Evolutionary conservation across 2,888 invertebrate species (phyloP).

Genomic region (Plebejus anna): DNA sequence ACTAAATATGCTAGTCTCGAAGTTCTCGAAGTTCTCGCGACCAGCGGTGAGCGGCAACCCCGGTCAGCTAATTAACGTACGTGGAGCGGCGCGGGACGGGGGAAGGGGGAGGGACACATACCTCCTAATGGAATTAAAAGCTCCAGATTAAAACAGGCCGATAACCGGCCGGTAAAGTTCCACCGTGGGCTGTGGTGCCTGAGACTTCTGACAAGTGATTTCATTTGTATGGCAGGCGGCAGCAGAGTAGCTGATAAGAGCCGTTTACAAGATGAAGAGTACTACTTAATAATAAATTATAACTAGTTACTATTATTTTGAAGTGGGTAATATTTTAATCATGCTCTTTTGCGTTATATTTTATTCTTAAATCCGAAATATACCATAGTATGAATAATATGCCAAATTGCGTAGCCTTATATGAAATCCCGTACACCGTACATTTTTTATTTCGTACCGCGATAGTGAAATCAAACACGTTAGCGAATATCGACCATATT

Average conservation of each 20-base stretch:
- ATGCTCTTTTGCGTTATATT: no score
- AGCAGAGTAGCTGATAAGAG: neutral
- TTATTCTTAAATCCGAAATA: no score
- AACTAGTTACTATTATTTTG: no score
- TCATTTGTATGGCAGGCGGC: neutral
- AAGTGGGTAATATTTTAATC: no score
- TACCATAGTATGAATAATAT: no score
- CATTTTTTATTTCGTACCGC: no score
- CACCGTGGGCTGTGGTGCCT: neutral
- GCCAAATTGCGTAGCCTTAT: no score
- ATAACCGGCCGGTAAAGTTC: conserved; percentile 4
- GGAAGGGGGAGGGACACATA: neutral
- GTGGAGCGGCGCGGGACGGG: neutral
- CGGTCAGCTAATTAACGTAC: conserved; percentile 7
- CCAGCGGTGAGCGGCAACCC: neutral
- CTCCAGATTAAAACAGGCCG: conserved; percentile 19
- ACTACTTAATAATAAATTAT: no score
- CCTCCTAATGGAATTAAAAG: conserved; percentile 26
- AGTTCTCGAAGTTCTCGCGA: neutral
- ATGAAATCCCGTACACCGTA: no score
- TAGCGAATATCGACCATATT: no score
- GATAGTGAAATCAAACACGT: no score
- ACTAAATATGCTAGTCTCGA: neutral
- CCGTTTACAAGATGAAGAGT: no score
- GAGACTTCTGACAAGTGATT: neutral